These are phyloP conservation scores for Macropodus opercularis DNA, from an alignment of 2,797 vertebrate species.

Conservation along the genomic window DNA sequence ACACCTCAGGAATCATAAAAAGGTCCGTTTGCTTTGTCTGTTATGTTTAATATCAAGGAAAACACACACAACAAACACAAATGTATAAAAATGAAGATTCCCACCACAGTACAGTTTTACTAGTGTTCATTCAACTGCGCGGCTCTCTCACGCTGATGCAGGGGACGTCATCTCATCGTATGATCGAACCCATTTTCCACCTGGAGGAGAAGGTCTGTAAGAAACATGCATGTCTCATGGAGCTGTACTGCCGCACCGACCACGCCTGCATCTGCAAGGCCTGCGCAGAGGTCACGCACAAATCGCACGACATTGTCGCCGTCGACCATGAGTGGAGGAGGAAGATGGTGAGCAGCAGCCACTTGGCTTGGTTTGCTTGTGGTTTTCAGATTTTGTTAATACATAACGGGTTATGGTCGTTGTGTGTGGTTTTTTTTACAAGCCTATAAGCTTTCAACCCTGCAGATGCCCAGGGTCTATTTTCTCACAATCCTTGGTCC, in stretches of 20 bases:
- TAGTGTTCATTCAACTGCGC: not conserved
- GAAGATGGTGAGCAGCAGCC: slow-evolving; percentile 71
- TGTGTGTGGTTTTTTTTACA: too few species aligned
- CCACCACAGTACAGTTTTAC: not conserved
- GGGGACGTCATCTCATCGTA: slow-evolving; percentile 71
- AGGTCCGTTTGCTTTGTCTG: slow-evolving; percentile 43
- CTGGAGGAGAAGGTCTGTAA: slow-evolving; percentile 83
- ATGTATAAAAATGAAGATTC: too few species aligned
- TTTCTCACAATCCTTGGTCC: too few species aligned
- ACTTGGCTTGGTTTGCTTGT: not conserved
- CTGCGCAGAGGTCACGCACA: slow-evolving; percentile 76
- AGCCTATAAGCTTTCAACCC: too few species aligned
- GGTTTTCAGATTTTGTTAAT: too few species aligned
- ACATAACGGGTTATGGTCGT: too few species aligned
- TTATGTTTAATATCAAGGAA: too few species aligned
- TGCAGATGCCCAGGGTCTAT: too few species aligned
- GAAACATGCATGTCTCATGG: slow-evolving; percentile 81
- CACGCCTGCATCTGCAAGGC: slow-evolving; percentile 76
- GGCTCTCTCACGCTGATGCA: slow-evolving; percentile 50
- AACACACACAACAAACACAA: too few species aligned
- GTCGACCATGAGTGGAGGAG: slow-evolving; percentile 82
- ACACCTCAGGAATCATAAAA: slow-evolving; percentile 80
- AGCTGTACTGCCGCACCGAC: slow-evolving; percentile 82
- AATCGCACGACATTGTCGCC: slow-evolving; percentile 77
- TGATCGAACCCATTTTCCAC: slow-evolving; percentile 78